These are phyloP conservation scores for Leptinotarsa texana DNA, from an alignment of 1,140 invertebrate genomes.

Conservation along the genomic window DNA sequence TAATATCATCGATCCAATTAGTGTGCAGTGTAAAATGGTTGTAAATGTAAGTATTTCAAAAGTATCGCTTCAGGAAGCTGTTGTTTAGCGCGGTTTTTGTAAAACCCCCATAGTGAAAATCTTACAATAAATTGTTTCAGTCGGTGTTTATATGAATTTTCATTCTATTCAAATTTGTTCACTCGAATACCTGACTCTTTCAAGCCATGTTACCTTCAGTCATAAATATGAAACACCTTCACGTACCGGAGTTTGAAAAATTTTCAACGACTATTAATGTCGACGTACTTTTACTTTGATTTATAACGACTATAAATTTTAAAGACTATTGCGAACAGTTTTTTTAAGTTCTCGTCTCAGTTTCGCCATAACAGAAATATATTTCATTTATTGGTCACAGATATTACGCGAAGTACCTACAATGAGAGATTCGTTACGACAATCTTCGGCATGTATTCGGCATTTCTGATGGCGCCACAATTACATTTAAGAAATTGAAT, in stretches of 20 bases:
- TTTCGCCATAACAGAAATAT: neutral
- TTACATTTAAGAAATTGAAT: neutral
- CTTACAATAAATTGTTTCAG: too few species aligned
- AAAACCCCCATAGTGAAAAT: too few species aligned
- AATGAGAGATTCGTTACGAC: neutral
- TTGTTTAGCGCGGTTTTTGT: too few species aligned
- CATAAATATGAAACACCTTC: neutral
- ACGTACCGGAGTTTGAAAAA: neutral
- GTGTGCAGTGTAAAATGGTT: too few species aligned
- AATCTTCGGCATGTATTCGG: neutral
- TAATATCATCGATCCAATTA: too few species aligned
- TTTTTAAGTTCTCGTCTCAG: neutral
- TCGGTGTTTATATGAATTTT: too few species aligned
- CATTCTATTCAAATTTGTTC: too few species aligned
- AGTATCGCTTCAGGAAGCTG: too few species aligned
- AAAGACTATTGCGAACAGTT: slow-evolving; percentile 3
- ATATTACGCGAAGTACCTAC: neutral
- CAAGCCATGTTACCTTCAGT: neutral
- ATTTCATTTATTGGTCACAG: slow-evolving; percentile 1
- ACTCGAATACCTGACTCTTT: too few species aligned
- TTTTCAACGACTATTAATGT: neutral
- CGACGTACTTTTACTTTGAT: slow-evolving; percentile 8
- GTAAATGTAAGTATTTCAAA: too few species aligned
- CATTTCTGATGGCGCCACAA: slow-evolving; percentile 1
- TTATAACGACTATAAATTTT: slow-evolving; percentile 4